phyloP scores from a whole-genome alignment of 2,797 vertebrate genomes.

The Enteromius argenteus region DNA sequence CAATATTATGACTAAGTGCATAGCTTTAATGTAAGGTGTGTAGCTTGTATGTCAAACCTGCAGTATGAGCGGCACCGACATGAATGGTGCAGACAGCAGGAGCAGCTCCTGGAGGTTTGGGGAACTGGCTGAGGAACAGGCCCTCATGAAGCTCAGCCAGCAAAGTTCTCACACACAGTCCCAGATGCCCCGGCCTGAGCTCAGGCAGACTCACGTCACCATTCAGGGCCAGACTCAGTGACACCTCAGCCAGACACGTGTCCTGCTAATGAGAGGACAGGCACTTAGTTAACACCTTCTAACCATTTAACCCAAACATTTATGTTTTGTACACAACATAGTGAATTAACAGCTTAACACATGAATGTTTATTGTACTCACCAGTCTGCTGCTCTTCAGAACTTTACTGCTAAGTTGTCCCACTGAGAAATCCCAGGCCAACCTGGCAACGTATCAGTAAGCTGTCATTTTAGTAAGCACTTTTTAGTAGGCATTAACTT shows the following conservation, averaged over 20 bases:
- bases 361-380: conserved; percentile 65
- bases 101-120: conserved; percentile 65
- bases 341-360: neutral
- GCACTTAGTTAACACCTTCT: neutral
- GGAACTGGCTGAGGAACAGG: conserved; percentile 87
- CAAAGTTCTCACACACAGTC: conserved; percentile 81
- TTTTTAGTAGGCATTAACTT: too few relatives aligned
- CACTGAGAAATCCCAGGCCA: conserved; percentile 87
- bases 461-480: neutral
- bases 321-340: neutral
- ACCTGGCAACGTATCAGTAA: conserved; percentile 67
- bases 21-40: neutral
- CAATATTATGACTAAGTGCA: neutral
- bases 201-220: conserved; percentile 84
- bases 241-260: conserved; percentile 91
- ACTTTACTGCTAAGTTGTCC: conserved; percentile 95
- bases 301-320: neutral
- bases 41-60: neutral
- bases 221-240: conserved; percentile 86
- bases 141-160: conserved; percentile 93
- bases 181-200: conserved; percentile 78
- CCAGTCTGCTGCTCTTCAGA: conserved; percentile 93
- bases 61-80: conserved; percentile 52
- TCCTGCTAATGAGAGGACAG: conserved; percentile 76
- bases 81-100: conserved; percentile 33